Base-by-base conservation (phyloP, 2,113 vertebrate species). In the Benitochromis conjunctus region DNA sequence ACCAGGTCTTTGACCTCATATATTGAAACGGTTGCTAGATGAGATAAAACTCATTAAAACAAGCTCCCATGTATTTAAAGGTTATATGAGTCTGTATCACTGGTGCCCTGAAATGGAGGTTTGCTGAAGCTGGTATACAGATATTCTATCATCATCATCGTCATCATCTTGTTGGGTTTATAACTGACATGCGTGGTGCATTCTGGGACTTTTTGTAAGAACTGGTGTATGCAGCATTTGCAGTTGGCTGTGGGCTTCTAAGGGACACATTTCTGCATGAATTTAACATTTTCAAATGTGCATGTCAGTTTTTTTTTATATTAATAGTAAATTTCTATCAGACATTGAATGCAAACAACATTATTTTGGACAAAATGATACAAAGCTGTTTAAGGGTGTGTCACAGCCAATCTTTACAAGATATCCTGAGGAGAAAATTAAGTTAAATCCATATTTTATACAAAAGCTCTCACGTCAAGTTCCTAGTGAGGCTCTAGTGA, bases 391-490 rank as follows among this genome's bases (percentile, higher is more conserved):
- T 7, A 8, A n/a, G 43, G 7, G 43, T 24, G 6, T 48, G 14
- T 71, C 5, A 43, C 3, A 29, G 36, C 12, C 16, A 36, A 38
- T 60, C 34, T 64, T 36, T 12, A 46, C 1, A 9, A 46, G 66
- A 8, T 55, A 55, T 82, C 16, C 21, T 21, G 10, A 60, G 26
- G 8, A 76, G 10, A 62, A 34, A 71, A 56, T 41, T 21, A 31
- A 66, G 5, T 29, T 11, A 51, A 81, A 71, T 16, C 12, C 19
- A 9, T 18, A 29, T 31, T 60, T 31, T 34, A n/a, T 13, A 77
- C 7, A 29, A 55, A 71, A 81, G 11, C 81, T 74, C 58, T 41
- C 41, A 26, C 10, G 9, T 55, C 54, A 64, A 83, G 46, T 62
- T 38, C 54, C 13, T 21, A 18, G 58, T 3, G 26, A 60, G 41